Evolutionary conservation across 1,140 invertebrate species (phyloP).

Genomic region (Penaeus chinensis): DNA sequence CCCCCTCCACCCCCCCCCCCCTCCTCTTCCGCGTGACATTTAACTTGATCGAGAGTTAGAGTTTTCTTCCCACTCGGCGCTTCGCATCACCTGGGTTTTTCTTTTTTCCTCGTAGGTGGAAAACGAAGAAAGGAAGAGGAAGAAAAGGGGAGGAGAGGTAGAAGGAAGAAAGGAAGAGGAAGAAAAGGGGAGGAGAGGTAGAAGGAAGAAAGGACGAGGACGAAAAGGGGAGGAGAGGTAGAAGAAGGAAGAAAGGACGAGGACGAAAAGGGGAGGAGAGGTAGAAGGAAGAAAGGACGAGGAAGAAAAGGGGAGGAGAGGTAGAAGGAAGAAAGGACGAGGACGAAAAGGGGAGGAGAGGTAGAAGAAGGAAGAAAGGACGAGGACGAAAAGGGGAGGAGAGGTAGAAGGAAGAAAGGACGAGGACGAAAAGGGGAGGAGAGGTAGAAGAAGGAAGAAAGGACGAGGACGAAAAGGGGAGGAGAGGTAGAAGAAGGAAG

Average conservation of each 20-base stretch:
- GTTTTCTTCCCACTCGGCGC: too few species aligned
- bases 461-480: neutral
- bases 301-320: neutral
- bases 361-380: neutral
- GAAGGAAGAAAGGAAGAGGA: neutral
- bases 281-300: neutral
- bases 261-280: neutral
- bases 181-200: neutral
- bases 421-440: neutral
- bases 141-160: neutral
- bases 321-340: neutral
- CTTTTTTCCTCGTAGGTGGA: neutral
- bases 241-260: neutral
- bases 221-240: neutral
- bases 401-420: neutral
- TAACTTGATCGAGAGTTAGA: too few species aligned
- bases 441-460: neutral
- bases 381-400: neutral
- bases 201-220: neutral
- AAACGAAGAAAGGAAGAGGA: neutral
- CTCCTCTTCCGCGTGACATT: too few species aligned
- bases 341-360: neutral
- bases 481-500: neutral
- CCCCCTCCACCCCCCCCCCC: too few species aligned
- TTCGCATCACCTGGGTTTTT: too few species aligned